Base-by-base conservation (phyloP, 2,888 invertebrate genomes). In the Schrankia costaestrigalis region DNA sequence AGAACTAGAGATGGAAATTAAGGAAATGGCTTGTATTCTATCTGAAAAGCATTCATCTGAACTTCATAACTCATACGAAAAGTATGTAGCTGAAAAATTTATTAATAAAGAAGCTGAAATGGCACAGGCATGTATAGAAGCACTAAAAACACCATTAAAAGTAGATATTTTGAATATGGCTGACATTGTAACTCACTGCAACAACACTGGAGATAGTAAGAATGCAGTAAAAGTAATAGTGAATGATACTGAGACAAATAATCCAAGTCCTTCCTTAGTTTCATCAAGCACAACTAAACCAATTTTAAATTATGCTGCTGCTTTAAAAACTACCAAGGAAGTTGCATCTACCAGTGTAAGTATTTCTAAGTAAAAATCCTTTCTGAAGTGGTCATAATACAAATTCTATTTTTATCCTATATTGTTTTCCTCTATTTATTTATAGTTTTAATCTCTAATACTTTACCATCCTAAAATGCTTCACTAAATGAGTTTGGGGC, bases 1-100 rank as follows among this genome's bases (percentile, higher is more conserved):
- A 45, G 86, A 86, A 45, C 58, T 89, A 4, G 84, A 84, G 49
- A 71, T 79, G 26, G 89, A 89, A 67, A 83, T 89, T 13, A 83
- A 77, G 29, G 81, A 84, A 55, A 87, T 89, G 78, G 78, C 71
- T 35, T 50, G 69, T 3, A 85, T 88, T 41, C 56, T 89, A 21
- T 68, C 80, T 35, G 84, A 86, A 11, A 83, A 79, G 37, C 84
- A 85, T 32, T 59, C 72, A 3, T 45, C 64, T 15, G 83, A 84
- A 19, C 59, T 86, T 21, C 67, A 80, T 31, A 41, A 46, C 8
- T 57, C 72, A 19, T 77, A 77, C 35, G 70, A 76, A 18, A 76
- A 66, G 46, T 63, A 78, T 30, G 33, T 71, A 30, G 70, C 76
- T 31, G 75, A 78, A 14, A 82, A 76, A 44, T 59, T 63, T 30